Conservation (phyloP, 2,888 invertebrate species). For the Heteropelma amictum region DNA sequence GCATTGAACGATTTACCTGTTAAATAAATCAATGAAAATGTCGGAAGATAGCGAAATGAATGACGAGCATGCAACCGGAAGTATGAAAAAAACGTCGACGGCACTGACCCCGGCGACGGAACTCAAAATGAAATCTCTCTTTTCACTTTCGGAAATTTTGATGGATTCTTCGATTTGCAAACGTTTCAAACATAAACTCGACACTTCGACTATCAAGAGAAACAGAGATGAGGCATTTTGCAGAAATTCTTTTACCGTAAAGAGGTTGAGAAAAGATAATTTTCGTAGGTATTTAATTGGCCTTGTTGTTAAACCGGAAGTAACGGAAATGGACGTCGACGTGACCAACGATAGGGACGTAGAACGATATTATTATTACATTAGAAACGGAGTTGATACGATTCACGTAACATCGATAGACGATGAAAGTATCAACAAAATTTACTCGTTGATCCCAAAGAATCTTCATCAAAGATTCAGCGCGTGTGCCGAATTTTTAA, state of each 20-base stretch:
- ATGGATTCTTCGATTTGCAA: conserved; percentile 76
- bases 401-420: conserved; percentile 92
- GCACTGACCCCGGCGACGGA: conserved; percentile 79
- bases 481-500: conserved; percentile 81
- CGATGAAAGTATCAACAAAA: conserved; percentile 83
- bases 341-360: conserved; percentile 83
- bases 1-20: background rate
- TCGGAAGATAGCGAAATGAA: conserved; percentile 62
- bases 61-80: conserved; percentile 71
- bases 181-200: conserved; percentile 72
- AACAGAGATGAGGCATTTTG: conserved; percentile 32
- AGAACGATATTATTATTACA: conserved; percentile 92
- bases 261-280: conserved; percentile 87
- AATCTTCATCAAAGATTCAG: conserved; percentile 82
- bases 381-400: conserved; percentile 93
- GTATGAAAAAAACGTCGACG: conserved; percentile 78
- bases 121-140: conserved; percentile 80
- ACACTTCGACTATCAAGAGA: conserved; percentile 17
- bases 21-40: background rate
- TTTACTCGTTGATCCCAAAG: conserved; percentile 83
- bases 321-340: conserved; percentile 77
- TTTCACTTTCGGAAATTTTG: conserved; percentile 83
- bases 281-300: conserved; percentile 90
- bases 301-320: conserved; percentile 83
- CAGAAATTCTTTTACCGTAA: conserved; percentile 82